Base-by-base conservation (phyloP, 2,888 invertebrate species). In the Campoletis raptor region DNA sequence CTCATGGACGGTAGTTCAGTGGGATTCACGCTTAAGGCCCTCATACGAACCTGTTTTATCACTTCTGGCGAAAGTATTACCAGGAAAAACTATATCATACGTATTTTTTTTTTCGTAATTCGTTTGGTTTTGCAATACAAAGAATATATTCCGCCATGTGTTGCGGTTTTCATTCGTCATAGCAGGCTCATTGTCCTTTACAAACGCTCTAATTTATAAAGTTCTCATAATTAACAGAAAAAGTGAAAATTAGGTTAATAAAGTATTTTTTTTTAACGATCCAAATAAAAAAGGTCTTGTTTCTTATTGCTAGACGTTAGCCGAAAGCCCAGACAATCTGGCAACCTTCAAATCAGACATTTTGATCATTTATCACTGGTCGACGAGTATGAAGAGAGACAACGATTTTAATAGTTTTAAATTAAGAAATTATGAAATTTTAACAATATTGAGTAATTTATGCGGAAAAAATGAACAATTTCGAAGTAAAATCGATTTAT, bases 11-110 rank as follows among this genome's bases (percentile, higher is more conserved):
- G 85, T 72, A 76, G 81, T 85, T 89, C 86, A 85, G 87, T 86
- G 85, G 67, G 37, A 88, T 69, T 52, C 83, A 86, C 89, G 88
- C 86, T 79, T 89, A 66, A 70, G 40, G 64, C 70, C 70, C 79
- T 66, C 77, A 72, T 78, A 70, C 70, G 76, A 73, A 79, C 54
- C 30, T 57, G 80, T 40, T 82, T 54, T 64, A 54, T 54, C 69
- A 74, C 78, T 74, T 85, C 54, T 83, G 45, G 66, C 67, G 54
- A 54, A 69, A 69, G 67, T 57, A 70, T 76, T 66, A 54, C 57
- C 9, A 48, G 21, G 69, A 37, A 67, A 21, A 70, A 70, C 61
- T 36, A 24, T 24, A 74, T 73, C 64, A 21, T 67, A n/a, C 36
- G 21, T 67, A 21, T 18, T n/a, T 18, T n/a, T 64, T 64, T 48